phyloP scores from a whole-genome alignment of 1,140 invertebrate species.

The Drosophila orena region DNA sequence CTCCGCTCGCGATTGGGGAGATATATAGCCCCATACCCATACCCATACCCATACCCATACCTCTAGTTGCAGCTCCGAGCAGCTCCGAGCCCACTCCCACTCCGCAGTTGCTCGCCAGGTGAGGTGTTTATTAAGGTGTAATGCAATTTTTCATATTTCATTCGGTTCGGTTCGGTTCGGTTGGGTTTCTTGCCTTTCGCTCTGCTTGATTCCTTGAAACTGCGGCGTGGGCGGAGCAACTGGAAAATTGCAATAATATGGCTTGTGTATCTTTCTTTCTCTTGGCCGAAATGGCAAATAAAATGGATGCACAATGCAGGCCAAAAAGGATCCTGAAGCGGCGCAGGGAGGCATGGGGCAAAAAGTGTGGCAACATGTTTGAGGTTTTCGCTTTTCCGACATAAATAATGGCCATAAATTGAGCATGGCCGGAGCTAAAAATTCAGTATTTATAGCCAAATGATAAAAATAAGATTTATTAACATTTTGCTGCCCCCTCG shows the following conservation, averaged over 20 bases:
- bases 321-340: conserved; percentile 41
- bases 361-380: conserved; percentile 83
- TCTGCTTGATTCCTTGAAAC: conserved; percentile 22
- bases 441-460: conserved; percentile 85
- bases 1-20: conserved; percentile 38
- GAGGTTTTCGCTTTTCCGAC: conserved; percentile 84
- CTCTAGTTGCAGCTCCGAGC: conserved; percentile 3
- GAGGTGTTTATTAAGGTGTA: conserved; percentile 83
- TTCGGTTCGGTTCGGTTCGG: conserved; percentile 44
- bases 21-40: conserved; percentile 36
- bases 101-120: conserved; percentile 54
- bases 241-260: conserved; percentile 84
- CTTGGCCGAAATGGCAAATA: conserved; percentile 56
- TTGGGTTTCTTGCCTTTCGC: conserved; percentile 20
- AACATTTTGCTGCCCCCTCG: conserved; percentile 79
- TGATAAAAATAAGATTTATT: conserved; percentile 85
- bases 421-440: conserved; percentile 85
- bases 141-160: conserved; percentile 83
- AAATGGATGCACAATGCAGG: conserved; percentile 78
- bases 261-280: conserved; percentile 66
- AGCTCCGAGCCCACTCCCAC: conserved; percentile 24
- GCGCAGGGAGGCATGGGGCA: conserved; percentile 17
- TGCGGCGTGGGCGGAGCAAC: conserved; percentile 75
- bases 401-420: conserved; percentile 85
- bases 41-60: not conserved